Conservation (phyloP, 2,113 vertebrate species). For the Riparia riparia region DNA sequence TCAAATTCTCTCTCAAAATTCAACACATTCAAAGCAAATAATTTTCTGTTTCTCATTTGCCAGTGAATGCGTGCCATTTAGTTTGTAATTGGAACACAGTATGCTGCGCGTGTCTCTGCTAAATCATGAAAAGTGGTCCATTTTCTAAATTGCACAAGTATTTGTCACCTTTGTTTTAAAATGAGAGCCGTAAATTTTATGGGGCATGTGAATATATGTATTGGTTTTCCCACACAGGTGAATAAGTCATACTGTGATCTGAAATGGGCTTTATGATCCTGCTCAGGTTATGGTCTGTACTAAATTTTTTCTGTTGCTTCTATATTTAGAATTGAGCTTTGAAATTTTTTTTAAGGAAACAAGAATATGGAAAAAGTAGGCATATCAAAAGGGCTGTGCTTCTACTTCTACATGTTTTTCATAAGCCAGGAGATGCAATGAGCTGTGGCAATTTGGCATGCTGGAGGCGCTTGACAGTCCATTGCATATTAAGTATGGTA, state of each 20-base stretch:
- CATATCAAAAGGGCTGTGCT: not conserved
- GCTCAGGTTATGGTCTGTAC: not conserved
- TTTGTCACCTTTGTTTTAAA: conserved; percentile 62
- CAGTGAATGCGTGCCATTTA: not conserved
- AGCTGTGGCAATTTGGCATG: conserved; percentile 12
- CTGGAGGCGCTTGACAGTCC: conserved; percentile 13
- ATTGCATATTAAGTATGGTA: conserved; percentile 45
- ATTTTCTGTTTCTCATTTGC: conserved; percentile 47
- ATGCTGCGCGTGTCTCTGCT: conserved; percentile 2
- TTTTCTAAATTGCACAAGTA: conserved; percentile 49
- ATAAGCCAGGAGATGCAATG: not conserved
- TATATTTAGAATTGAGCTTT: conserved; percentile 27
- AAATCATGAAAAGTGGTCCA: conserved; percentile 50
- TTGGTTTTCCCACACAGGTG: not conserved
- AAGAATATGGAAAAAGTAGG: not conserved
- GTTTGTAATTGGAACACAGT: conserved; percentile 59
- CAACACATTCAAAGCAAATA: conserved; percentile 38
- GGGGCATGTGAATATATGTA: not conserved
- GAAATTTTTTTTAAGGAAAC: not conserved
- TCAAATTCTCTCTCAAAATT: conserved; percentile 9
- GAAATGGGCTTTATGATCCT: conserved; percentile 16
- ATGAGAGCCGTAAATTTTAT: conserved; percentile 51
- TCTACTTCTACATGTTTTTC: not conserved
- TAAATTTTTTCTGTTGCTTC: conserved; percentile 11
- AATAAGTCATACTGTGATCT: not conserved